Evolutionary conservation across 2,888 invertebrate genomes (phyloP), one percentile per base, ranked within the genome.

Genomic region (Eupsilia transversa): DNA sequence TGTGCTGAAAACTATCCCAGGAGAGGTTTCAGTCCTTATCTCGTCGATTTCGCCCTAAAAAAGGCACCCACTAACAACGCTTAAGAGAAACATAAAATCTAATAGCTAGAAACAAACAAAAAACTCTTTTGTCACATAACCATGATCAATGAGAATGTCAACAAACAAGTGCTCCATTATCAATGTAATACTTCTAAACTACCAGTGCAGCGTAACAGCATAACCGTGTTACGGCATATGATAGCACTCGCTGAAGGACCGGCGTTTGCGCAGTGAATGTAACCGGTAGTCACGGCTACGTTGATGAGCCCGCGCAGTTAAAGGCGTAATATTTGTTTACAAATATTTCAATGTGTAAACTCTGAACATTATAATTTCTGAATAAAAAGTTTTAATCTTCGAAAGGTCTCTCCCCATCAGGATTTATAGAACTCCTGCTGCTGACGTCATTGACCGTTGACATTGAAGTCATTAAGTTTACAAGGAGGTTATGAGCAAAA

Each of bases 151-250:
- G 52, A 69, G 20, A 76, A 76, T 67, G 46, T 70, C 61, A 66
- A 70, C n/a, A 60, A 43, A 30, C 64, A 69, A 65, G 61, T 66
- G 33, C 65, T 65, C 20, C 3, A 68, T 30, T 49, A 49, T 65
- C 30, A 80, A 52, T 57, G 43, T 74, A 61, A 75, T 41, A 66
- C 61, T 69, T 52, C 61, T 71, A 77, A 71, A 60, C 64, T 49
- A 17, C 64, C 30, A 57, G 7, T 54, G 41, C 35, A 12, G 23
- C 60, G 46, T 70, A 65, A 77, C 27, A 43, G 30, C 17, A 43
- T 69, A 69, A 69, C 76, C 54, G 61, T 67, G 63, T 78, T 78
- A 79, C 63, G 30, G 56, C 66, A 27, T 30, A 66, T 49, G 46
- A 52, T 35, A 52, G 54, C 14, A n/a, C 33, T 41, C 0, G n/a